Percentiles rank a stretch among this genome's conserved stretches.
Conservation (phyloP, 2,113 vertebrate species). For the Edolisoma coerulescens region DNA sequence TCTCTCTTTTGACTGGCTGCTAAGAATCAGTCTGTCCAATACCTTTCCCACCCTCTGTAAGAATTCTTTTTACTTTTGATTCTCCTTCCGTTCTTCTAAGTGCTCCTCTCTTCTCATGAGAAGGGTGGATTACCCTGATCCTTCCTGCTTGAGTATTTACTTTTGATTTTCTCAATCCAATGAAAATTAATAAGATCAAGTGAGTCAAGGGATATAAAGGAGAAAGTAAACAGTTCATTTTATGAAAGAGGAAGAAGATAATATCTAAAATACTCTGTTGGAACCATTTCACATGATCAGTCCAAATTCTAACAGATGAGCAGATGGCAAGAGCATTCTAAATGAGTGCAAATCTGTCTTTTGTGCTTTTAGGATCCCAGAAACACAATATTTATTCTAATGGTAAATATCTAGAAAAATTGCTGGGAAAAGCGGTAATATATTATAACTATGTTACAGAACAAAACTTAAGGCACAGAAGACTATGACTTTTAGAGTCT, state of each 20-base stretch:
- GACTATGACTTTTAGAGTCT: neutral
- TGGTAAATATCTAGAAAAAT: neutral
- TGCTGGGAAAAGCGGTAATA: neutral
- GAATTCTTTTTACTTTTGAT: neutral
- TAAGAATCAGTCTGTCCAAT: neutral
- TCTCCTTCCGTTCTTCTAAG: neutral
- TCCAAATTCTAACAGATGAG: slow-evolving; percentile 4
- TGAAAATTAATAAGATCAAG: neutral
- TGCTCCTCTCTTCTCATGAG: neutral
- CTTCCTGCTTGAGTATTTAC: neutral
- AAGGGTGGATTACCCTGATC: neutral
- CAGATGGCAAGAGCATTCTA: neutral
- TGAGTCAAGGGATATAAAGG: neutral
- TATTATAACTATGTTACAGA: neutral
- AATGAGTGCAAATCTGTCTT: neutral
- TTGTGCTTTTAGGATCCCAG: neutral
- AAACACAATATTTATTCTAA: neutral
- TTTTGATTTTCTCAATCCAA: neutral
- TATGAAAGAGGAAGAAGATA: neutral
- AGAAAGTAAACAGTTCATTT: neutral
- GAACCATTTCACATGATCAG: neutral
- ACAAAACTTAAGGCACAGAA: neutral
- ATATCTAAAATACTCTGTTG: neutral
- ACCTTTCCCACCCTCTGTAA: neutral
- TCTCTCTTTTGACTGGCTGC: neutral